Percentiles rank a stretch among this genome's conserved stretches.
Conservation (phyloP, 1,140 invertebrate genomes). For the Asbolus verrucosus region DNA sequence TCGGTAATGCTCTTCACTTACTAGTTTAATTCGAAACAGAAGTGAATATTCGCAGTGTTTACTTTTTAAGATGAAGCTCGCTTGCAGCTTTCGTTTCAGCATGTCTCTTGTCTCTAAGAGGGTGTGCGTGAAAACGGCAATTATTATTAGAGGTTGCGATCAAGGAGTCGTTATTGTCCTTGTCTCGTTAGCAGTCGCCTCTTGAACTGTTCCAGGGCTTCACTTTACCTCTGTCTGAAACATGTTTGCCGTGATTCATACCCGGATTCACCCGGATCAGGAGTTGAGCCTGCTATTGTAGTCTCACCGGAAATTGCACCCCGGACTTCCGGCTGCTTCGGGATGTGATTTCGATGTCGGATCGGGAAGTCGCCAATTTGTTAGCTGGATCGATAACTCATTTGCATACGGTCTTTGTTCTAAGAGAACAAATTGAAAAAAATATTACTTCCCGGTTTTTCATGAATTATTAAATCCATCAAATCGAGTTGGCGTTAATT, state of each 20-base stretch:
- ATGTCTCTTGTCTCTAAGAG: not conserved
- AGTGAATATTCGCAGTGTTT: constrained; percentile 4
- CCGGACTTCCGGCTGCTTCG: constrained; percentile 56
- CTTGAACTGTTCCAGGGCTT: constrained; percentile 7
- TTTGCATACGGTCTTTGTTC: constrained; percentile 43
- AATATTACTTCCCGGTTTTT: not conserved
- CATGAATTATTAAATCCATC: not conserved
- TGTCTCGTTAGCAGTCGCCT: constrained; percentile 33
- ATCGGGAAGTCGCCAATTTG: constrained; percentile 59
- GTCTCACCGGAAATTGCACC: constrained; percentile 58
- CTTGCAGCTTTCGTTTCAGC: too few species aligned
- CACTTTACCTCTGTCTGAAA: constrained; percentile 41
- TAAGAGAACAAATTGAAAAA: constrained; percentile 31
- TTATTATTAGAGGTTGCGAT: constrained; percentile 7
- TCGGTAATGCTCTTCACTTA: constrained; percentile 40
- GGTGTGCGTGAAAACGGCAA: constrained; percentile 19
- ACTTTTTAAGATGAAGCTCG: too few species aligned
- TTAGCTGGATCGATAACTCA: constrained; percentile 50
- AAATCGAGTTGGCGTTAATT: constrained; percentile 2
- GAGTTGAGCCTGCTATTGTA: constrained; percentile 55
- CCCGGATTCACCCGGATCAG: constrained; percentile 53
- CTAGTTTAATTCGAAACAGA: constrained; percentile 36
- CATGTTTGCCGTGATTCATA: constrained; percentile 57
- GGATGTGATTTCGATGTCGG: constrained; percentile 56
- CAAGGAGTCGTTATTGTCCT: constrained; percentile 22